phyloP scores from a whole-genome alignment of 2,797 vertebrate species.

The Argentina silus region DNA sequence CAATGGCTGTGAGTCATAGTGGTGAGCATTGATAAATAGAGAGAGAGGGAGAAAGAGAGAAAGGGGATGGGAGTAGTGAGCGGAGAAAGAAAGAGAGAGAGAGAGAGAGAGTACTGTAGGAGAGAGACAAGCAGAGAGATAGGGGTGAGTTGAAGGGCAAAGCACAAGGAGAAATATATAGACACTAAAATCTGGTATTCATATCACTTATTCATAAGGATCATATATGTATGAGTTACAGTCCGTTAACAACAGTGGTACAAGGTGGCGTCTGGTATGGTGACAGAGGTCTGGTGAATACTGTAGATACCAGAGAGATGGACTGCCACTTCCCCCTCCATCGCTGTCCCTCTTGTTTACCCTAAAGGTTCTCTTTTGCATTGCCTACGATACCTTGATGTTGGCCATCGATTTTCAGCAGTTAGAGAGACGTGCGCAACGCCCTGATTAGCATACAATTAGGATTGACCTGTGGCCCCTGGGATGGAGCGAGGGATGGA shows the following conservation, averaged over 20 bases:
- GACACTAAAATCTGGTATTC: slow-evolving; percentile 16
- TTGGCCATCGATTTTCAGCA: slow-evolving; percentile 76
- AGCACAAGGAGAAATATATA: neutral
- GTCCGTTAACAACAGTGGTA: neutral
- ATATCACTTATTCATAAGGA: slow-evolving; percentile 34
- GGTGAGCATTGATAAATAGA: slow-evolving; percentile 24
- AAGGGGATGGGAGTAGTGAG: neutral
- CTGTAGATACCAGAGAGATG: too few species aligned
- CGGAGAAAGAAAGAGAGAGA: neutral
- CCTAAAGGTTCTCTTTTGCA: slow-evolving; percentile 66
- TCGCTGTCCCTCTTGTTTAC: slow-evolving; percentile 58
- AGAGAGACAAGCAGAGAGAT: neutral
- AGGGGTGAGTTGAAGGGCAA: neutral
- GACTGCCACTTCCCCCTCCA: neutral
- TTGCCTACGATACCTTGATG: slow-evolving; percentile 73
- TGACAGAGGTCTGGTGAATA: too few species aligned
- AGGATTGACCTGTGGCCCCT: slow-evolving; percentile 75
- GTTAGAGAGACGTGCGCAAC: slow-evolving; percentile 67
- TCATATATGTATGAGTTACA: neutral
- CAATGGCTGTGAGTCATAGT: slow-evolving; percentile 27
- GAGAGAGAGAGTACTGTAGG: neutral
- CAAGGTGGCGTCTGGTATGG: too few species aligned
- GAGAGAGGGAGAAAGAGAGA: neutral
- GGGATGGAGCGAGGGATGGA: slow-evolving; percentile 46
- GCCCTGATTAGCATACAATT: slow-evolving; percentile 82